phyloP scores from a whole-genome alignment of 2,888 invertebrate genomes.

The Caenorhabditis zanzibari region DNA sequence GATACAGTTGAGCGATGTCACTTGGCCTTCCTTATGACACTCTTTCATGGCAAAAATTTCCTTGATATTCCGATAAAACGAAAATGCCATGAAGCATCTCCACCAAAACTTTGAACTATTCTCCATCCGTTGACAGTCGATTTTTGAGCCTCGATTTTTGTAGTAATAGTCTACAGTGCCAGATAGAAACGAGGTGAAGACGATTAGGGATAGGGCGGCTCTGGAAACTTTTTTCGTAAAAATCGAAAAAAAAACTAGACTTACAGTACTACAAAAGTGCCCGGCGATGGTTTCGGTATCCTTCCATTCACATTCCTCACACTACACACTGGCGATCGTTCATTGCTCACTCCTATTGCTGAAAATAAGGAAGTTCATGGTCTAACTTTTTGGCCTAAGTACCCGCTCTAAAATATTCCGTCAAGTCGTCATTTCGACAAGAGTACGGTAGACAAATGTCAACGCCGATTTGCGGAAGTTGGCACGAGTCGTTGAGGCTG shows the following conservation, averaged over 20 bases:
- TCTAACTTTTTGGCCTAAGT: not conserved
- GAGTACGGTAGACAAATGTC: constrained; percentile 61
- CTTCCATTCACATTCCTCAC: constrained; percentile 58
- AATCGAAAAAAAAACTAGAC: not conserved
- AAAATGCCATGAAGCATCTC: constrained; percentile 69
- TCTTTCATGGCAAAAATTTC: constrained; percentile 63
- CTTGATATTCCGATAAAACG: constrained; percentile 70
- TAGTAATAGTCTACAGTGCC: constrained; percentile 58
- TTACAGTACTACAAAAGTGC: constrained; percentile 49
- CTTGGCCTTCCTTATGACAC: constrained; percentile 56
- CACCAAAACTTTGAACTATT: constrained; percentile 18
- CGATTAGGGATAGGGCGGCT: constrained; percentile 15
- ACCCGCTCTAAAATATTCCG: constrained; percentile 58
- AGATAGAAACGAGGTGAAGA: not conserved
- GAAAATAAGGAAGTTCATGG: constrained; percentile 1
- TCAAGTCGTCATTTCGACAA: constrained; percentile 61
- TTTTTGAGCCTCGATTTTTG: constrained; percentile 24
- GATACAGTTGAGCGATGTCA: constrained; percentile 62
- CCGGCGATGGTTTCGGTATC: constrained; percentile 3
- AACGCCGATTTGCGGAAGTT: constrained; percentile 61
- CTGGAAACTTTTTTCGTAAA: constrained; percentile 2
- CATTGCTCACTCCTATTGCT: constrained; percentile 30
- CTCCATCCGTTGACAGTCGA: constrained; percentile 30
- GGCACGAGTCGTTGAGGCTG: constrained; percentile 32
- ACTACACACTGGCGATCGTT: constrained; percentile 56